Evolutionary conservation across 2,113 vertebrate genomes (phyloP).

Genomic region (Amphiprion percula): DNA sequence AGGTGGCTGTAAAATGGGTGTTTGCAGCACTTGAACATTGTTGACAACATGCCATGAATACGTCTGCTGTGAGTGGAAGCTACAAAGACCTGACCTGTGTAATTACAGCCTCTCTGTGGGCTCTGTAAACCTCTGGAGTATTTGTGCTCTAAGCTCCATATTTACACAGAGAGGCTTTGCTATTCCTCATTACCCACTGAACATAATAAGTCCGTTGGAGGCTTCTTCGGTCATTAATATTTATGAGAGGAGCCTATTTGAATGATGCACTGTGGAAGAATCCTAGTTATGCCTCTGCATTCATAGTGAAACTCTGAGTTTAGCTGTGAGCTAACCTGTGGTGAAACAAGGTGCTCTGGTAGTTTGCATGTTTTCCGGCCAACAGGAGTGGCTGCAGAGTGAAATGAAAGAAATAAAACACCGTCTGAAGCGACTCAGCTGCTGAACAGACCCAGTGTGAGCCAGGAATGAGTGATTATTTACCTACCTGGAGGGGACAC

Average conservation of each 20-base stretch:
- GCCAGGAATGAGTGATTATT: slow-evolving; percentile 32
- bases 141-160: slow-evolving; percentile 42
- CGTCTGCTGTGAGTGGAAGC: slow-evolving; percentile 18
- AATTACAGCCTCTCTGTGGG: slow-evolving; percentile 41
- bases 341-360: neutral
- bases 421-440: neutral
- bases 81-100: slow-evolving; percentile 37
- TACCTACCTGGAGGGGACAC: slow-evolving; percentile 11
- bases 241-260: neutral
- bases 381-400: slow-evolving; percentile 21
- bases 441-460: neutral
- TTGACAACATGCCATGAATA: slow-evolving; percentile 22
- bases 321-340: neutral
- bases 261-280: slow-evolving; percentile 6
- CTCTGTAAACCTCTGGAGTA: slow-evolving; percentile 53
- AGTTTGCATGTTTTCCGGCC: slow-evolving; percentile 24
- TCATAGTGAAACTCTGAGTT: neutral
- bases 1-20: slow-evolving; percentile 21
- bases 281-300: slow-evolving; percentile 19
- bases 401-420: neutral
- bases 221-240: neutral
- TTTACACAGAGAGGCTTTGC: slow-evolving; percentile 6
- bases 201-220: neutral
- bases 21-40: slow-evolving; percentile 16
- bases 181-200: slow-evolving; percentile 19